Evolutionary conservation across 2,797 vertebrate species (phyloP).

Genomic region (Sebastes vulpes): DNA sequence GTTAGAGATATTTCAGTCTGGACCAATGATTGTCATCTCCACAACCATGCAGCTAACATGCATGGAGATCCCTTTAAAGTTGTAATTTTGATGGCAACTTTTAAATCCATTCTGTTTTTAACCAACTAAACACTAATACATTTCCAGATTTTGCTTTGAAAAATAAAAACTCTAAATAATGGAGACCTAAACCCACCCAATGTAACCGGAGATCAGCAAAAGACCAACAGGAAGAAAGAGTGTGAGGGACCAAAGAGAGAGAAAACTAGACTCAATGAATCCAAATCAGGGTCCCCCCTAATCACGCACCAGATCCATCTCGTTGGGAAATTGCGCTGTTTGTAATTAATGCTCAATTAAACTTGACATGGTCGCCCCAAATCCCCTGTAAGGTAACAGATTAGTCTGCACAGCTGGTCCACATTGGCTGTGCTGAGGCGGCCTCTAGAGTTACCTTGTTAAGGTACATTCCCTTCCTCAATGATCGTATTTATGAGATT

Average conservation of each 20-base stretch:
- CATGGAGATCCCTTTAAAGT: not conserved
- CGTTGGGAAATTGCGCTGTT: constrained; percentile 73
- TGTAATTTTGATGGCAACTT: not conserved
- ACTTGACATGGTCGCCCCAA: constrained; percentile 74
- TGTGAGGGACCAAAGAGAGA: constrained; percentile 6
- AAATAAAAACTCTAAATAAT: not conserved
- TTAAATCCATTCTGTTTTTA: not conserved
- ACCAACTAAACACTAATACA: not conserved
- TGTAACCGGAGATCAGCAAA: constrained; percentile 16
- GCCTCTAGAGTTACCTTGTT: constrained; percentile 79
- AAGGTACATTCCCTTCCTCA: constrained; percentile 73
- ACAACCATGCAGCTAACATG: not conserved
- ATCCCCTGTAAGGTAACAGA: constrained; percentile 80
- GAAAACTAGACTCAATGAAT: not conserved
- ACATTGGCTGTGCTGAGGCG: constrained; percentile 62
- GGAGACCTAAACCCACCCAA: not conserved
- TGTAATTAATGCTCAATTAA: constrained; percentile 85
- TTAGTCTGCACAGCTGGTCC: constrained; percentile 82
- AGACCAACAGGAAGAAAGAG: constrained; percentile 31
- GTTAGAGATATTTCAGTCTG: not conserved
- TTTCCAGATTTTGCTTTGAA: not conserved
- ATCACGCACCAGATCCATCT: constrained; percentile 57
- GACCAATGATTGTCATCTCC: not conserved
- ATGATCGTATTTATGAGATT: constrained; percentile 80
- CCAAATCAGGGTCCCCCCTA: constrained; percentile 44